Conservation (phyloP, 2,113 vertebrate genomes). For the Pelusios castaneus region DNA sequence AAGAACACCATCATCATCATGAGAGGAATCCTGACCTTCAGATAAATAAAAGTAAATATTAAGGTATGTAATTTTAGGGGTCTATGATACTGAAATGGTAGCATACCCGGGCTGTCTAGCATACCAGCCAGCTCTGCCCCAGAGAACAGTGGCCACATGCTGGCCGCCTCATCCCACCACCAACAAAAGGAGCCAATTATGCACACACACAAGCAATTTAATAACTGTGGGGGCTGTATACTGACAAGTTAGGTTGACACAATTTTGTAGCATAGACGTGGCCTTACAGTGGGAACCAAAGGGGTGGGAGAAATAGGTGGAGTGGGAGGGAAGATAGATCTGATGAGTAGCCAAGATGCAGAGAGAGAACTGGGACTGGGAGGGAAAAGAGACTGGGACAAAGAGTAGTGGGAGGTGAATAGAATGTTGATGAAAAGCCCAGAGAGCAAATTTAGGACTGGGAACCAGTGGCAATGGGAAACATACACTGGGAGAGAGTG, state of each 20-base stretch:
- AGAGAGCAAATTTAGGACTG: not conserved
- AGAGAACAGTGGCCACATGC: too few relatives aligned
- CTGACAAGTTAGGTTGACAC: not conserved
- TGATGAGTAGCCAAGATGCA: too few relatives aligned
- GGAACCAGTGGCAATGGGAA: not conserved
- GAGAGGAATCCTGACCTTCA: not conserved
- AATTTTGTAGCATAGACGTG: not conserved
- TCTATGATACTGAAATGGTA: not conserved
- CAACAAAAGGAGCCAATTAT: not conserved
- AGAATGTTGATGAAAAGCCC: not conserved
- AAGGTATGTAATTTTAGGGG: not conserved
- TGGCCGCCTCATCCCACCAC: too few relatives aligned
- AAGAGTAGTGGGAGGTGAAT: not conserved
- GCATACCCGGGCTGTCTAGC: too few relatives aligned
- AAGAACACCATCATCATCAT: not conserved
- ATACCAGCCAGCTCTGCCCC: too few relatives aligned
- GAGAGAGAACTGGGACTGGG: not conserved
- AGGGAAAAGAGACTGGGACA: not conserved
- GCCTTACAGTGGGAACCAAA: not conserved
- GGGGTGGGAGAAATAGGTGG: not conserved
- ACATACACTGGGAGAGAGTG: not conserved
- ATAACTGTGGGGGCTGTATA: not conserved
- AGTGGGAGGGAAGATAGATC: not conserved
- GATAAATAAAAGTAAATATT: not conserved
- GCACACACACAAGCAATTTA: not conserved